Base-by-base conservation (phyloP, 2,888 invertebrate genomes). In the Catocala fraxini region DNA sequence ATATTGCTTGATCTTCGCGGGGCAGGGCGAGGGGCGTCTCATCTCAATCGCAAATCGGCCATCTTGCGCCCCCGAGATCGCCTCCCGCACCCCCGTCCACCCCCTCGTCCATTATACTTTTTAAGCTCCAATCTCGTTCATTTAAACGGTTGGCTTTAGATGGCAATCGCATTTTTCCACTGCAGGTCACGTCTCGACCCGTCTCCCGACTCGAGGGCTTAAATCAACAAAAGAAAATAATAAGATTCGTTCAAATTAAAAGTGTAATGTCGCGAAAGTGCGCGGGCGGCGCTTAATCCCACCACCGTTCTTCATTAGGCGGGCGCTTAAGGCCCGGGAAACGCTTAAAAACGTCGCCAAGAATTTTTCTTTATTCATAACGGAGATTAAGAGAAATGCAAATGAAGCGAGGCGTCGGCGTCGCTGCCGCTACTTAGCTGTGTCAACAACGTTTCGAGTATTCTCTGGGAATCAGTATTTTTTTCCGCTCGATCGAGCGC, bases 171-270 rank as follows among this genome's bases (percentile, higher is more conserved):
- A 96, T 95, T 96, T 96, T 96, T 96, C 96, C 95, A 95, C 94
- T 94, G 95, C 95, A 95, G 93, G 95, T 95, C 95, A 96, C 96
- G 96, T 96, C 95, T 91, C 93, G 94, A 88, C 89, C 89, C 91
- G 94, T 94, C 95, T 94, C 93, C 91, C 89, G 91, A 85, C 87
- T 91, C 89, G 91, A 92, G 95, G 94, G 95, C 95, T 95, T 96
- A 95, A 95, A 95, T 95, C 96, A 96, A 95, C 96, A 96, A 95
- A 95, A 95, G 94, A 94, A 94, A 94, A 94, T 94, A 95, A 95
- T 95, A 95, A 95, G 95, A 95, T 95, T 95, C 95, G 92, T 95
- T 95, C 95, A 96, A 96, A 96, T 96, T 96, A 96, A 96, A 96
- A 96, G 96, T 95, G 95, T 95, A 95, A 96, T 92, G 93, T 93